Evolutionary conservation across 2,797 vertebrate species (phyloP), one percentile per base, ranked within the genome.

Genomic region (Tachyglossus aculeatus): DNA sequence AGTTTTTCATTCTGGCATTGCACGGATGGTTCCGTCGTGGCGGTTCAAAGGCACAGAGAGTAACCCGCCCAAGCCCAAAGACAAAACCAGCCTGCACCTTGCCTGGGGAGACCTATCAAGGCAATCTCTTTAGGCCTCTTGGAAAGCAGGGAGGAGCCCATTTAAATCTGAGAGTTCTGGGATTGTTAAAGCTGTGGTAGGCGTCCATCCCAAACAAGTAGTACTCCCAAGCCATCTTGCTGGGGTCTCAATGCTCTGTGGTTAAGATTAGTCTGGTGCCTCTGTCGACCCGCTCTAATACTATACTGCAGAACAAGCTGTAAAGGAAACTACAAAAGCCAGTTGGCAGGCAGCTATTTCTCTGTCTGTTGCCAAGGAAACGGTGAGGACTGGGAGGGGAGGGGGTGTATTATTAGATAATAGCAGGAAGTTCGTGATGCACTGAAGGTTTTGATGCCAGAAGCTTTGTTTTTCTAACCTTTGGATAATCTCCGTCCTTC

Each of bases 311-410:
- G 1, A 51, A 52, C 69, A 71, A 79, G 31, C 76, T 61, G 27
- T 66, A 71, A 60, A 70, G 39, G 76, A 61, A 88, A 48, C 32
- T 74, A 37, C 77, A 81, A 85, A 87, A 81, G 69, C 32, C 71
- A 53, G 37, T 83, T 83, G 74, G 78, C 81, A 78, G 69, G 64
- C 73, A 74, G 83, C 81, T 82, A 38, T 45, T 80, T 68, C 67
- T 82, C 79, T 64, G 19, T 77, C 73, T 48, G 67, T 88, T 85
- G 76, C 86, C 67, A 62, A 55, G 79, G 88, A 79, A 82, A 90
- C 80, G 16, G 58, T 8, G 19, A 34, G 67, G 83, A 68, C 56
- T 85, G 37, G 55, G 38, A 39, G 56, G 63, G 47, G 63, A 31
- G 52, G 72, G 59, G 54, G 56, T 55, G 36, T 53, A 44, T 52